Conservation (phyloP, 37 sponge, comb jelly and placozoan genomes). For the Dysidea cf. avara region DNA sequence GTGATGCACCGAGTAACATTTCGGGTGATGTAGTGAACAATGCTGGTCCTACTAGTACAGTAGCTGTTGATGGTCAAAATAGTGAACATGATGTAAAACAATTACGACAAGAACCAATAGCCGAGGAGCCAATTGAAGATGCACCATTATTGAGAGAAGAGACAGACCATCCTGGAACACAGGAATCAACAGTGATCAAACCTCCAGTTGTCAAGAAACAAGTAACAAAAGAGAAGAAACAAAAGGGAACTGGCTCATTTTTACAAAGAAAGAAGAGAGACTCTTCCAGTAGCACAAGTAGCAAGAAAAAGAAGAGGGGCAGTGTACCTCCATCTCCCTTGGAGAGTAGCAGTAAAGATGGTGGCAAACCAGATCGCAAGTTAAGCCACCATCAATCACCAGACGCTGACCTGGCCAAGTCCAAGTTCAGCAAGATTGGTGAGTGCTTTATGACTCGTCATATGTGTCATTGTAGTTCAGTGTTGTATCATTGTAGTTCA, state of each 20-base stretch:
- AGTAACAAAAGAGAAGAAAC: slow-evolving; percentile 5
- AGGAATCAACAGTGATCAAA: background rate
- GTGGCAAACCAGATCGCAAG: background rate
- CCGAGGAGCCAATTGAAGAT: background rate
- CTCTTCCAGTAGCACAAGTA: background rate
- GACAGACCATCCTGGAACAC: background rate
- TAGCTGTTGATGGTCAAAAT: too few species aligned
- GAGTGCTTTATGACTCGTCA: too few species aligned
- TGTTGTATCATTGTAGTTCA: too few species aligned
- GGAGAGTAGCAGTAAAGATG: background rate
- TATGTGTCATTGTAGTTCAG: too few species aligned
- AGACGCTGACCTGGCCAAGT: slow-evolving; percentile 52
- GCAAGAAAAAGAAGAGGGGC: background rate
- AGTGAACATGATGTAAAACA: too few species aligned
- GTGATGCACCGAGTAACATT: too few species aligned
- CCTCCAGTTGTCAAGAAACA: slow-evolving; percentile 1
- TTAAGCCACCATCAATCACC: background rate
- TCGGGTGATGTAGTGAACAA: too few species aligned
- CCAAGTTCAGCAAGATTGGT: slow-evolving; percentile 41
- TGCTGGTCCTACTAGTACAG: too few species aligned
- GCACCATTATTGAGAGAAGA: background rate
- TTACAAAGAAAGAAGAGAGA: slow-evolving; percentile 16
- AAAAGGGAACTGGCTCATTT: slow-evolving; percentile 1
- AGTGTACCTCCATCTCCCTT: background rate
- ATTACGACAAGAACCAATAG: too few species aligned